phyloP scores from a whole-genome alignment of 2,113 vertebrate genomes.

The Gnathonemus longibarbis region DNA sequence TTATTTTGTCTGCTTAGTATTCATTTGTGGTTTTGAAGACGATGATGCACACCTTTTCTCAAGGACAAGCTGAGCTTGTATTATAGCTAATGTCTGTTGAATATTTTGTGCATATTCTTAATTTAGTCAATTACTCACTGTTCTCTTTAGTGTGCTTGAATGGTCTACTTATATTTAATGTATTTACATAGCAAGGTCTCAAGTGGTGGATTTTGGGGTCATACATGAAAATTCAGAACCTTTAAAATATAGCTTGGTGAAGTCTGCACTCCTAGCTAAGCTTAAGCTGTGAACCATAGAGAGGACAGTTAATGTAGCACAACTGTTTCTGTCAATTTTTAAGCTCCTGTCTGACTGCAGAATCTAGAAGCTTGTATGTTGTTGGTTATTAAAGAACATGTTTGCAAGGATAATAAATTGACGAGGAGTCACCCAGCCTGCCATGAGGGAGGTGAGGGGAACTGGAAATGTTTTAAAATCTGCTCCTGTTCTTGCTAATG shows the following conservation, averaged over 20 bases:
- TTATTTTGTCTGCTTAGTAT: not conserved
- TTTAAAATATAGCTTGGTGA: not conserved
- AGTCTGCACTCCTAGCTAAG: not conserved
- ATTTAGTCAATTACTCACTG: not conserved
- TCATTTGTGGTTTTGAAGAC: conserved; percentile 13
- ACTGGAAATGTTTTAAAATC: not conserved
- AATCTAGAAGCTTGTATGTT: not conserved
- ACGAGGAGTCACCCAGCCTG: not conserved
- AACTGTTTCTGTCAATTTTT: not conserved
- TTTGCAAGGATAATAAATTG: not conserved
- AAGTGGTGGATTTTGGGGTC: not conserved
- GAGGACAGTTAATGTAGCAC: not conserved
- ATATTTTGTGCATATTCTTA: conserved; percentile 2
- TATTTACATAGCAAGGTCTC: not conserved
- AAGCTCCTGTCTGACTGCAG: not conserved
- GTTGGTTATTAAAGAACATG: not conserved
- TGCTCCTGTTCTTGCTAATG: not conserved
- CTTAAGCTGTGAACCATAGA: not conserved
- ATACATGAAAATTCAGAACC: not conserved
- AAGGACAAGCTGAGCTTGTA: conserved; percentile 21
- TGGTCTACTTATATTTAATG: not conserved
- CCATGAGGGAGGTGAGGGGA: not conserved
- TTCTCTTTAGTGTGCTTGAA: not conserved
- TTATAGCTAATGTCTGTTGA: conserved; percentile 10
- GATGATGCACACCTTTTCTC: conserved; percentile 17